Evolutionary conservation across 2,797 vertebrate species (phyloP), one percentile per base, ranked within the genome.

Genomic region (Oreortyx pictus): DNA sequence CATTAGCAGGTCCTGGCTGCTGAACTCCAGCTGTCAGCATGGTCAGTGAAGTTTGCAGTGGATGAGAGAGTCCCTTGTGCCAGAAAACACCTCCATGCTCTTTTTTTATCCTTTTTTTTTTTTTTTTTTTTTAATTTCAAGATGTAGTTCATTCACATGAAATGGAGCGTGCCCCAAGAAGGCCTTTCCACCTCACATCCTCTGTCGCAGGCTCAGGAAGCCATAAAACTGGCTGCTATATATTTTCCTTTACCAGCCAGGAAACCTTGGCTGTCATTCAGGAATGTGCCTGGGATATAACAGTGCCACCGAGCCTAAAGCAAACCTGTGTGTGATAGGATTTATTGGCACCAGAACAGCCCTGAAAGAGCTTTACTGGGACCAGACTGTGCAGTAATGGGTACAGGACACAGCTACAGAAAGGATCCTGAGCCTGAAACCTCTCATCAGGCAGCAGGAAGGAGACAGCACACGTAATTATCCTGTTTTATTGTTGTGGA

Each of bases 231-330:
- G 68, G 54, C 39, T 1, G 3, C 66, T 78, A 56, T 70, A 11
- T 83, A 81, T 94, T 94, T 94, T 93, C 80, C 62, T 85, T 90
- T 66, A 87, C 41, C 84, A 60, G 84, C 75, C 52, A 91, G 57
- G 54, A 59, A 93, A 89, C 56, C 54, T 90, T 90, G 86, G 84
- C 88, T 90, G 75, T 80, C 86, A 81, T 78, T 95, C 94, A 92
- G 50, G 62, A 94, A 74, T 57, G 43, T 9, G 22, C 65, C 82
- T 35, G 66, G 66, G 79, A 64, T 83, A 19, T 33, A 92, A 72
- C 0, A 1, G 52, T 35, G 83, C 14, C 52, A 52, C 49, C 24
- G 35, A 82, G 60, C 27, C 57, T 52, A 35, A 44, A 70, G 60
- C 24, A 82, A 72, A 59, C 33, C 31, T 62, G 50, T 11, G 9